Evolutionary conservation across 30 jellyfish, hydroid and myxozoan species (phyloP).

Genomic region (Nemopilema nomurai): DNA sequence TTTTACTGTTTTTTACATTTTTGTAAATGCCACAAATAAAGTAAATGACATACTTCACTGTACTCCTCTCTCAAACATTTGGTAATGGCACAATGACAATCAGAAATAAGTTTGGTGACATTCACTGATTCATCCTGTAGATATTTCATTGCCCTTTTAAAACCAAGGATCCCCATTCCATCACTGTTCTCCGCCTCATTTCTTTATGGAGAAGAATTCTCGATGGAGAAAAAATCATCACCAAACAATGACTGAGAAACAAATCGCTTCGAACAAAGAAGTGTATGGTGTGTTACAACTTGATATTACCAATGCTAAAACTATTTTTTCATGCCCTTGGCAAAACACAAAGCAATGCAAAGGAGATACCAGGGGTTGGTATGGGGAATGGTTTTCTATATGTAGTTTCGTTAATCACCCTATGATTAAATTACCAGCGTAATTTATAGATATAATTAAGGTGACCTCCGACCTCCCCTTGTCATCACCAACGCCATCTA

Average conservation of each 20-base stretch:
- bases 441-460: no score
- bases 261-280: background rate
- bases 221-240: background rate
- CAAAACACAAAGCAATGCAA: background rate
- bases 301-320: background rate
- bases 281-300: background rate
- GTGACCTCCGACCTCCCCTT: no score
- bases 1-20: constrained; percentile 5
- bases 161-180: constrained; percentile 19
- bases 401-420: no score
- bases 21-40: constrained; percentile 4
- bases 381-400: no score
- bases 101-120: constrained; percentile 23
- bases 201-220: constrained; percentile 7
- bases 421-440: no score
- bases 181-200: constrained; percentile 9
- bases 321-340: background rate
- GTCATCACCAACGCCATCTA: no score
- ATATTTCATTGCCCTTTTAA: constrained; percentile 1
- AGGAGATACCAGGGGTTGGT: background rate
- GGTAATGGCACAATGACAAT: constrained; percentile 13
- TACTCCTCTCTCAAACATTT: constrained; percentile 5
- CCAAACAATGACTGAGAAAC: background rate
- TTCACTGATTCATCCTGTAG: background rate
- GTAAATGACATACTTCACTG: constrained; percentile 3